Evolutionary conservation across 2,888 invertebrate species (phyloP), one percentile per base, ranked within the genome.

Genomic region (Caradrina kadenii): DNA sequence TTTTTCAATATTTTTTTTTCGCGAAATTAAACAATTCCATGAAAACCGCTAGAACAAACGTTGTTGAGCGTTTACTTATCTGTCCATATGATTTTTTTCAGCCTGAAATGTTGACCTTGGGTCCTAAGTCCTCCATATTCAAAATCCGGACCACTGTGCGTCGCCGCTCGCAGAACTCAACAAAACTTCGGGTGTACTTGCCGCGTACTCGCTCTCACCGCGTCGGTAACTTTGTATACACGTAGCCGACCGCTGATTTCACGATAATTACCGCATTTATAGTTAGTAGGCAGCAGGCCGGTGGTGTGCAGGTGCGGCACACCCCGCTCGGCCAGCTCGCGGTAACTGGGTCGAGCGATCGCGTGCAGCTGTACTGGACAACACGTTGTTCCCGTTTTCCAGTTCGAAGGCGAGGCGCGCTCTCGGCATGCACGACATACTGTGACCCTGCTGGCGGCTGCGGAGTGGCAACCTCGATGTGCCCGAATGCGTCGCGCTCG

Each of bases 111-210:
- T n/a, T n/a, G n/a, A n/a, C n/a, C n/a, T n/a, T n/a, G n/a, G n/a
- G n/a, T n/a, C n/a, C n/a, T n/a, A n/a, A n/a, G n/a, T n/a, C n/a
- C n/a, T n/a, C n/a, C n/a, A n/a, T n/a, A n/a, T n/a, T n/a, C n/a
- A n/a, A n/a, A n/a, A n/a, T n/a, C n/a, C n/a, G n/a, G n/a, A n/a
- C n/a, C n/a, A n/a, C n/a, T n/a, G n/a, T n/a, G n/a, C n/a, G n/a
- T n/a, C 53, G 71, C 70, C 69, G 95, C 75, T 96, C 93, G 97
- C 97, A 90, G 96, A 96, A 35, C 90, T 97, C 97, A 6, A 96
- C 96, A 89, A 96, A 96, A 58, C 97, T 60, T 59, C 96, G 96
- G 86, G 88, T 96, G 71, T 88, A 94, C 71, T 94, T 88, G 94
- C 71, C 94, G 96, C 63, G 59, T 69, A 66, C n/a, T 63, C 31